Percentiles rank a stretch among this genome's conserved stretches.
These are phyloP conservation scores for Chlamydotis undulata DNA, from an alignment of 2,113 vertebrate species.

Conservation along the genomic window DNA sequence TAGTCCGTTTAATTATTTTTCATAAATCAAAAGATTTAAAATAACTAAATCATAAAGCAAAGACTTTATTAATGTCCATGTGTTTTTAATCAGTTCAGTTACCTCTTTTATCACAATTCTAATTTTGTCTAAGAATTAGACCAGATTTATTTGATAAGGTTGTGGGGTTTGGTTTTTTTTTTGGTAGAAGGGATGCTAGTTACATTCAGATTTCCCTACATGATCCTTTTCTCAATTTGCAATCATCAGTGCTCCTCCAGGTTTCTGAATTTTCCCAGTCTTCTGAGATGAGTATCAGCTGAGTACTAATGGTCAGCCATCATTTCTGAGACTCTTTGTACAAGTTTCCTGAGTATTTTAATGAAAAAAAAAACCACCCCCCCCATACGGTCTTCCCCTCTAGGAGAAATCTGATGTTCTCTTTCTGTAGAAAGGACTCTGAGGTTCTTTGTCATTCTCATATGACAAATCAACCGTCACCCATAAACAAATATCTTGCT, in stretches of 20 bases:
- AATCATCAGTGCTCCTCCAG: background rate
- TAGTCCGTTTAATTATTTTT: background rate
- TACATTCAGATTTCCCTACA: background rate
- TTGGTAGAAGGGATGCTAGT: background rate
- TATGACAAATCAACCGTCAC: background rate
- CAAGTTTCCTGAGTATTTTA: background rate
- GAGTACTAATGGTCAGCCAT: background rate
- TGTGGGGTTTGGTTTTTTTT: background rate
- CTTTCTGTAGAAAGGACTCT: background rate
- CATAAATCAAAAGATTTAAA: too few species aligned
- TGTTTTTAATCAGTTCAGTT: background rate
- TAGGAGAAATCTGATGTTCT: background rate
- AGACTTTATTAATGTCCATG: background rate
- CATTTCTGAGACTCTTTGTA: background rate
- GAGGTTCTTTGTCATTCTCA: background rate
- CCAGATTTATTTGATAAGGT: background rate
- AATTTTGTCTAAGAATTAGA: background rate
- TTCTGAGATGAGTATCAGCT: background rate
- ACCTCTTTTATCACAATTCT: background rate
- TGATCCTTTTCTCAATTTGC: background rate
- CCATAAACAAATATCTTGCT: background rate
- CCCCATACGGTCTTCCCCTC: background rate
- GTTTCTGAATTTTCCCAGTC: background rate
- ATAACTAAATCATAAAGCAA: too few species aligned
- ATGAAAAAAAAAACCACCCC: fast-evolving